Evolutionary conservation across 2,113 vertebrate genomes (phyloP).

Genomic region (Prionailurus bengalensis): DNA sequence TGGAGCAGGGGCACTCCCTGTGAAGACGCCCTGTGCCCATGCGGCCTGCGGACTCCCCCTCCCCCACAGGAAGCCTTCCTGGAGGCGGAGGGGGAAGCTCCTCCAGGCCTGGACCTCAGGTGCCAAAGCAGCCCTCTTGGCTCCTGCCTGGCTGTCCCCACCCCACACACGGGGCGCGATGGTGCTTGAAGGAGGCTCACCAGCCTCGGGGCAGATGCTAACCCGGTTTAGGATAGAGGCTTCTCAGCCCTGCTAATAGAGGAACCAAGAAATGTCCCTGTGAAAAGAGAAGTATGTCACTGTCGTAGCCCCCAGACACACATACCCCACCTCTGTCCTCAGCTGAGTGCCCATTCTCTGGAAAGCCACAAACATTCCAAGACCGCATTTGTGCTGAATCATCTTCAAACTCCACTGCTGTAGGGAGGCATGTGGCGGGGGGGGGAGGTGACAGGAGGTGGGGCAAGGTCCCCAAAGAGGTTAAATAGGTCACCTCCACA

Average conservation of each 20-base stretch:
- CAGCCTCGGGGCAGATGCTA: background rate
- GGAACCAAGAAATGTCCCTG: constrained; percentile 61
- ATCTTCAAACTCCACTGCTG: constrained; percentile 7
- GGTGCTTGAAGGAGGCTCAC: fast-evolving
- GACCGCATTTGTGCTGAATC: constrained; percentile 64
- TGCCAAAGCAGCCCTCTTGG: too few species aligned
- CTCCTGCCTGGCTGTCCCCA: background rate
- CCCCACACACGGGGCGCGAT: fast-evolving
- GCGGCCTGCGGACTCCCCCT: fast-evolving
- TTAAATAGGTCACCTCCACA: constrained; percentile 72
- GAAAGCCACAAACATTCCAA: constrained; percentile 83
- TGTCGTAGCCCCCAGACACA: background rate
- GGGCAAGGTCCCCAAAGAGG: constrained; percentile 15
- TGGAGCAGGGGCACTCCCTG: too few species aligned
- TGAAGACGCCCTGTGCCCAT: fast-evolving
- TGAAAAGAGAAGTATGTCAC: constrained; percentile 79
- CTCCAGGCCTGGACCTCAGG: too few species aligned
- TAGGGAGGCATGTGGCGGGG: background rate
- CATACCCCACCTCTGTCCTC: constrained; percentile 37
- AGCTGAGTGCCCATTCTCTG: constrained; percentile 46
- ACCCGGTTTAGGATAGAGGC: background rate
- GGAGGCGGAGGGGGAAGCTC: background rate
- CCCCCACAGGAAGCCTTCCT: background rate
- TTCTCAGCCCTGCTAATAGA: constrained; percentile 42
- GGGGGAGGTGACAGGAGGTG: constrained; percentile 46